phyloP scores from a whole-genome alignment of 2,797 vertebrate genomes.

The Diceros bicornis region DNA sequence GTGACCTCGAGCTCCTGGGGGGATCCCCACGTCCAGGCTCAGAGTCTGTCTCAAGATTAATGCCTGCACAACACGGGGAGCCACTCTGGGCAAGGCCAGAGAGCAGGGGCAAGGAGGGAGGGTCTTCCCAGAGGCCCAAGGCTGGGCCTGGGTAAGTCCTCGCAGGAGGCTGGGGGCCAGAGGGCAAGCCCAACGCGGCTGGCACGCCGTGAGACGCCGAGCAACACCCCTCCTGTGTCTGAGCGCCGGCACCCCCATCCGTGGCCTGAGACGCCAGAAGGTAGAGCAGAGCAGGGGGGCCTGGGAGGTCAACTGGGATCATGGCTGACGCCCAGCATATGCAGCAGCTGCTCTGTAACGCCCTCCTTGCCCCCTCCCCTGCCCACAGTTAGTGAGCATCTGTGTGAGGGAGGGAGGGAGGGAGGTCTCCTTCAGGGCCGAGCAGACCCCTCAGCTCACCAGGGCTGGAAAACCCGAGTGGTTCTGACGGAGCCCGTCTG shows the following conservation, averaged over 20 bases:
- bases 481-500: background rate
- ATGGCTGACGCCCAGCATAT: accelerated
- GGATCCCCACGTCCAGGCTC: background rate
- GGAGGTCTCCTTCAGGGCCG: background rate
- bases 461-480: background rate
- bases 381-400: background rate
- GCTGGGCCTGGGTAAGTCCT: too few species aligned
- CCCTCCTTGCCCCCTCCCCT: background rate
- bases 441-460: background rate
- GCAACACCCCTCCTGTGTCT: background rate
- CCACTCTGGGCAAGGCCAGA: background rate
- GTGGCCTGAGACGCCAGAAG: background rate
- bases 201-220: accelerated
- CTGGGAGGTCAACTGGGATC: background rate
- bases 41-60: background rate
- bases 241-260: background rate
- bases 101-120: background rate
- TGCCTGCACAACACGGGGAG: too few species aligned
- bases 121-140: background rate
- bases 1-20: background rate
- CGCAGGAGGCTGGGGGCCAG: background rate
- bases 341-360: background rate
- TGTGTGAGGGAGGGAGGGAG: too few species aligned
- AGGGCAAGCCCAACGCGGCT: background rate
- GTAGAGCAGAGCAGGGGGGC: background rate